Percentiles rank a stretch among this genome's conserved stretches.
These are phyloP conservation scores for Sterrhoptilus dennistouni DNA, from an alignment of 2,113 vertebrate genomes.

Conservation along the genomic window DNA sequence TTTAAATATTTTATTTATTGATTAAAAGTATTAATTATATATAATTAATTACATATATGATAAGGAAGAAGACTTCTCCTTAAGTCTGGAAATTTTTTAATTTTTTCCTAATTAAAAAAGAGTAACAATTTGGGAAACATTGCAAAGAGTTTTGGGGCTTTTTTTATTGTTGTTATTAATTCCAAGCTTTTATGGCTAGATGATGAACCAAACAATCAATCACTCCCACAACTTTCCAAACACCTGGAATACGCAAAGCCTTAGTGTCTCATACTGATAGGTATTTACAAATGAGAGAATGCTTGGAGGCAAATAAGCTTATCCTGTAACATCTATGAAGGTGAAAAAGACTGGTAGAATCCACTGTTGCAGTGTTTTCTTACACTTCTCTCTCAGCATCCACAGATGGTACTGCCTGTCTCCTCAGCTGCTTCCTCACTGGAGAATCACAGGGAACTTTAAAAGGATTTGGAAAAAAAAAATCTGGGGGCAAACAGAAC, in stretches of 20 bases:
- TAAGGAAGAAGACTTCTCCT: background rate
- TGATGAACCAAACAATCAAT: background rate
- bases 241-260: background rate
- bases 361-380: background rate
- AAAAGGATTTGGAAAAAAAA: background rate
- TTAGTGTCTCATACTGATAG: too few relatives aligned
- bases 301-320: background rate
- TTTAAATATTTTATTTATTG: background rate
- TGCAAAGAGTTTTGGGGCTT: background rate
- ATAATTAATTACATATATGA: background rate
- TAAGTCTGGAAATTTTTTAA: accelerated
- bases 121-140: background rate
- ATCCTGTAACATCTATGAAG: background rate
- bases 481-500: background rate
- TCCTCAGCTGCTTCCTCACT: background rate
- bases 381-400: background rate
- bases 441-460: background rate
- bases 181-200: background rate
- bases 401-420: background rate
- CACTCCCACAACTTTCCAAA: background rate
- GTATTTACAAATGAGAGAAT: background rate
- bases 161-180: background rate
- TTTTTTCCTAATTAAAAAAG: background rate
- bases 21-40: background rate
- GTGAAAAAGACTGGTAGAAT: background rate